These are phyloP conservation scores for Papilio demoleus DNA, from an alignment of 2,888 invertebrate species.

Conservation along the genomic window DNA sequence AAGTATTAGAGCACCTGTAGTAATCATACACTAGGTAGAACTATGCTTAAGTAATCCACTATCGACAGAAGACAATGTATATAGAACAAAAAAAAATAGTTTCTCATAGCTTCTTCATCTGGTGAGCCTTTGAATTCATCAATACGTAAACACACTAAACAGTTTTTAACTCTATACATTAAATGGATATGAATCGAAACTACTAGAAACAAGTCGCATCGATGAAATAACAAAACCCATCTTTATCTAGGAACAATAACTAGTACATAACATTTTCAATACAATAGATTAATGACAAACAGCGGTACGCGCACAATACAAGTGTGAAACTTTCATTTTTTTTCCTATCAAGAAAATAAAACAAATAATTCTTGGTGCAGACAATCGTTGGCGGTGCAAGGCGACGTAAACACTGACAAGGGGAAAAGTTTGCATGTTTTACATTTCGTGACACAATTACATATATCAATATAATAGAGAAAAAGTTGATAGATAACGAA, in stretches of 20 bases:
- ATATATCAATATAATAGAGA: slow-evolving; percentile 19
- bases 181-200: not conserved
- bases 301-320: slow-evolving; percentile 10
- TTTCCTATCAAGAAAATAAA: slow-evolving; percentile 13
- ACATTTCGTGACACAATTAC: slow-evolving; percentile 19
- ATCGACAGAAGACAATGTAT: too few species aligned
- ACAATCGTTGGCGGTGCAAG: slow-evolving; percentile 23
- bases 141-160: too few species aligned
- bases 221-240: slow-evolving; percentile 25
- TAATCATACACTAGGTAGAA: slow-evolving; percentile 7
- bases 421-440: slow-evolving; percentile 33
- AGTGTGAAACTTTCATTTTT: slow-evolving; percentile 11
- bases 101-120: too few species aligned
- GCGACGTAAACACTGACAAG: slow-evolving; percentile 15
- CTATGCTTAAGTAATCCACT: not conserved
- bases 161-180: not conserved
- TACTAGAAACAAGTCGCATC: not conserved
- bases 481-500: slow-evolving; percentile 13
- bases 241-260: slow-evolving; percentile 21
- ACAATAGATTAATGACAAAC: slow-evolving; percentile 23
- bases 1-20: slow-evolving; percentile 20
- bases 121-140: too few species aligned
- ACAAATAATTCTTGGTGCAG: slow-evolving; percentile 29
- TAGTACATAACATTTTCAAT: slow-evolving; percentile 16
- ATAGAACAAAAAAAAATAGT: not conserved